A percentile compares a stretch with the other conserved stretches of the same genome.
These are phyloP conservation scores for Cosmopolites sordidus DNA, from an alignment of 2,888 invertebrate species.

Conservation along the genomic window DNA sequence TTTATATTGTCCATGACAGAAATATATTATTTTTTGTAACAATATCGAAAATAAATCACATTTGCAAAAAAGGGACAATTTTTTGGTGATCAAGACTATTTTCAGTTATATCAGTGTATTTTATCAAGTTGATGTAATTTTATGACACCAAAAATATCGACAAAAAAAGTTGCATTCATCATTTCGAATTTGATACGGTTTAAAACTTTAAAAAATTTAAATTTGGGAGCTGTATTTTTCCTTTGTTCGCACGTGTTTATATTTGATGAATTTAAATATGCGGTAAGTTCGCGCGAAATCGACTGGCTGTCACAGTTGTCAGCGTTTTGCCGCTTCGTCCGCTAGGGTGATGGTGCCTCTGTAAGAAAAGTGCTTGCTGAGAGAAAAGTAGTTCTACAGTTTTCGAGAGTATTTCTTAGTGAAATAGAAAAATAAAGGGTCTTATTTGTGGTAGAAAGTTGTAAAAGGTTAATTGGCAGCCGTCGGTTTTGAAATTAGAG, in stretches of 20 bases:
- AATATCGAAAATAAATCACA: no score
- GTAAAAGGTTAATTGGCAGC: not conserved
- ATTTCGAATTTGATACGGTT: no score
- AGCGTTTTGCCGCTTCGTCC: slow-evolving; percentile 43
- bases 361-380: slow-evolving; percentile 41
- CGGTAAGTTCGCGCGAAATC: slow-evolving; percentile 35
- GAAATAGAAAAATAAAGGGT: slow-evolving; percentile 3
- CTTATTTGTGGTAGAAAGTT: slow-evolving; percentile 3
- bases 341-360: slow-evolving; percentile 41
- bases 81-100: no score
- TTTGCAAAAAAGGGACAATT: no score
- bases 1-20: no score
- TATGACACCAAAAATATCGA: no score
- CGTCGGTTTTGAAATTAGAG: not conserved
- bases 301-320: slow-evolving; percentile 40
- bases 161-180: no score
- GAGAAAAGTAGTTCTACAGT: slow-evolving; percentile 44
- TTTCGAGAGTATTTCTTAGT: slow-evolving; percentile 22
- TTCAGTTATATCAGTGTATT: no score
- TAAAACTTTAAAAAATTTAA: no score
- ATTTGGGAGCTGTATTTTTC: no score
- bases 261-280: slow-evolving; percentile 9
- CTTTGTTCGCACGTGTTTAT: slow-evolving; percentile 7
- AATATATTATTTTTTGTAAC: no score
- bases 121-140: no score